A percentile compares a stretch with the other conserved stretches of the same genome.
These are phyloP conservation scores for Egretta garzetta DNA, from an alignment of 2,113 vertebrate genomes.

Conservation along the genomic window DNA sequence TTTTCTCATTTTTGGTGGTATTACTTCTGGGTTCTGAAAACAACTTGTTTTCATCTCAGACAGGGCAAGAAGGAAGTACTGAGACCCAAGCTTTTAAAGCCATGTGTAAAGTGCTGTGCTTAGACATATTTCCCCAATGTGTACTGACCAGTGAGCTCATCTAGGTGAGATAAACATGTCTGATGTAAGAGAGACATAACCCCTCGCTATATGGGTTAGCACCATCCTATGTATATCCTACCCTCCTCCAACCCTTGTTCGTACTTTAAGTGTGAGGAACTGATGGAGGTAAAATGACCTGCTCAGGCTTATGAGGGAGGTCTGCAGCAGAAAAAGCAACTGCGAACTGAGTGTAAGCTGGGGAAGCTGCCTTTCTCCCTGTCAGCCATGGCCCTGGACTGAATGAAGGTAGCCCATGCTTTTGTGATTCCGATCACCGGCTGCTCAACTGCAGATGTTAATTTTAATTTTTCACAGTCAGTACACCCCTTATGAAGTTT, in stretches of 20 bases:
- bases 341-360: not conserved
- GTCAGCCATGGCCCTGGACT: not conserved
- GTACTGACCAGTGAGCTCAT: not conserved
- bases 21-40: not conserved
- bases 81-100: not conserved
- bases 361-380: not conserved
- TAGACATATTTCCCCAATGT: not conserved
- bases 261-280: not conserved
- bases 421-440: not conserved
- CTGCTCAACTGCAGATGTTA: not conserved
- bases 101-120: accelerated
- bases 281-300: not conserved
- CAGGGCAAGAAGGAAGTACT: not conserved
- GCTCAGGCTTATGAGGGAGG: not conserved
- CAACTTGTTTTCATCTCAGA: not conserved
- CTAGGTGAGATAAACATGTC: not conserved
- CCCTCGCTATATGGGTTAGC: not conserved
- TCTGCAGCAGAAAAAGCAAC: not conserved
- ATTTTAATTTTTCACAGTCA: not conserved
- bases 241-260: not conserved
- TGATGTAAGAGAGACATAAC: not conserved
- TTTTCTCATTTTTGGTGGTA: not conserved
- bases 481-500: not conserved
- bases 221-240: not conserved
- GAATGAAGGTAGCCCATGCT: not conserved